These are phyloP conservation scores for Montifringilla adamsi DNA, from an alignment of 2,113 vertebrate species.

Conservation along the genomic window DNA sequence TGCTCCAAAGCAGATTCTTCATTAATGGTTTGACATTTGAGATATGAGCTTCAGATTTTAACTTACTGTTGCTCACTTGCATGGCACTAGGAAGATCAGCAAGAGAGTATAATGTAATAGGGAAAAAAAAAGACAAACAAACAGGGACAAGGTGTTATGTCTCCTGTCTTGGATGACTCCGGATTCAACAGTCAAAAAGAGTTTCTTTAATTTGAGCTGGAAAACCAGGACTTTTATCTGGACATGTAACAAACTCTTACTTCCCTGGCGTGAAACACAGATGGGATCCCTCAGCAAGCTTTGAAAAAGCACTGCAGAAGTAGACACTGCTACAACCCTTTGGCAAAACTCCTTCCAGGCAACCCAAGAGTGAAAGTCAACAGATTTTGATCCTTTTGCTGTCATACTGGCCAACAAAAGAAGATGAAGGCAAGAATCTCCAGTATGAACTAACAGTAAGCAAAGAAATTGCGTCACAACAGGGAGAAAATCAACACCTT, in stretches of 20 bases:
- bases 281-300: not conserved
- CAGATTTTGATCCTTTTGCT: not conserved
- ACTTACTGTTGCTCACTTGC: not conserved
- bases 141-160: not conserved
- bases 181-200: not conserved
- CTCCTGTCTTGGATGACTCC: not conserved
- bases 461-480: not conserved
- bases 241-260: accelerated
- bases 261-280: not conserved
- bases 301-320: not conserved
- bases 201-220: not conserved
- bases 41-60: not conserved
- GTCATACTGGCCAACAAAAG: not conserved
- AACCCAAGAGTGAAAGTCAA: not conserved
- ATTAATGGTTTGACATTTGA: not conserved
- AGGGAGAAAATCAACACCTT: not conserved
- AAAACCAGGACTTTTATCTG: not conserved
- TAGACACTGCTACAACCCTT: not conserved
- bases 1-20: not conserved
- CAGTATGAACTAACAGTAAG: not conserved
- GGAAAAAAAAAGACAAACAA: not conserved
- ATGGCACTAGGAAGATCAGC: not conserved
- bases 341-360: not conserved
- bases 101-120: not conserved
- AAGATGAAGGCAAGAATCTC: not conserved